These are phyloP conservation scores for Dicyrtomina minuta DNA, from an alignment of 2,888 invertebrate genomes.

Conservation along the genomic window DNA sequence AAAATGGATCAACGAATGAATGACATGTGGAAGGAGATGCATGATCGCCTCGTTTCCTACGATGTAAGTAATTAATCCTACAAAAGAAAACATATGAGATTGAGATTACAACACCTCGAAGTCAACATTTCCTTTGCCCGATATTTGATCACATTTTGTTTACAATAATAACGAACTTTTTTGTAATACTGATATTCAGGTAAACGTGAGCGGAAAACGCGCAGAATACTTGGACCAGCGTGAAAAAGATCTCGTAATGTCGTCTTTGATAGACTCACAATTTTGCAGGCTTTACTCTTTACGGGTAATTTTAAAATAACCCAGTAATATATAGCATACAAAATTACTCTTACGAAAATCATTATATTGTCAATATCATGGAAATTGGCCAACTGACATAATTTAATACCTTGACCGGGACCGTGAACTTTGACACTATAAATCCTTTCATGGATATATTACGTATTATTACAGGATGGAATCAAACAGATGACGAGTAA, in stretches of 20 bases:
- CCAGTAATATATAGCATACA: too few species aligned
- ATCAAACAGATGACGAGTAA: constrained; percentile 24
- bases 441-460: too few species aligned
- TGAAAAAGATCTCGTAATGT: constrained; percentile 44
- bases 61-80: constrained; percentile 36
- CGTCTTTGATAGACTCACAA: constrained; percentile 45
- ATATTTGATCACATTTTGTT: too few species aligned
- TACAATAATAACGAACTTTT: too few species aligned
- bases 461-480: constrained; percentile 36
- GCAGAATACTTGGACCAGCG: constrained; percentile 40
- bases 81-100: not conserved
- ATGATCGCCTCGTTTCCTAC: constrained; percentile 44
- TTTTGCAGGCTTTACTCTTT: constrained; percentile 41
- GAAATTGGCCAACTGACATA: too few species aligned
- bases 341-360: too few species aligned
- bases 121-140: too few species aligned
- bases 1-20: constrained; percentile 41
- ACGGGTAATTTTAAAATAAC: constrained; percentile 35
- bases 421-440: too few species aligned
- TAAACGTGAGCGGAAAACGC: constrained; percentile 37
- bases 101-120: too few species aligned
- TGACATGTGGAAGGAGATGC: constrained; percentile 43
- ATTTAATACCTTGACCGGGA: too few species aligned
- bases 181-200: too few species aligned
- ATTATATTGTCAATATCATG: too few species aligned